Evolutionary conservation across 2,797 vertebrate species (phyloP).

Genomic region (Siniperca obscura): DNA sequence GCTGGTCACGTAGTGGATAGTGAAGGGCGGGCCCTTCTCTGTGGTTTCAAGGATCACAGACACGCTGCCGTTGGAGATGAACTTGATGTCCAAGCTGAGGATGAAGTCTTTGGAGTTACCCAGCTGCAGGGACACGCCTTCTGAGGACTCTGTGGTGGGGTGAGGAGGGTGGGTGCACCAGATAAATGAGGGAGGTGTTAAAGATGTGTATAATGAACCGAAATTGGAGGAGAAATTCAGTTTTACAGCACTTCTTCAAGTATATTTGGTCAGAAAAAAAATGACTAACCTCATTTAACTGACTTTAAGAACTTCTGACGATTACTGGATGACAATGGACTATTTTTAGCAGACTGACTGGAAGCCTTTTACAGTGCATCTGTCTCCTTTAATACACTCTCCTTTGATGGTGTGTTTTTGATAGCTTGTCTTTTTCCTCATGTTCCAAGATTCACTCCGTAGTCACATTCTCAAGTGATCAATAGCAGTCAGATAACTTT

Average conservation of each 20-base stretch:
- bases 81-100: constrained; percentile 94
- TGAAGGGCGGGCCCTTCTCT: constrained; percentile 92
- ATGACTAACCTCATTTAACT: constrained; percentile 28
- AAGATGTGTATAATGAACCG: constrained; percentile 5
- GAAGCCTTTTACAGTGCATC: constrained; percentile 27
- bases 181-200: constrained; percentile 14
- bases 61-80: constrained; percentile 92
- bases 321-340: constrained; percentile 14
- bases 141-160: constrained; percentile 86
- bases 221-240: not conserved
- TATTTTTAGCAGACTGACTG: constrained; percentile 54
- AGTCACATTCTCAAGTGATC: constrained; percentile 31
- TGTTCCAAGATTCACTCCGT: constrained; percentile 21
- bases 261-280: constrained; percentile 5
- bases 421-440: constrained; percentile 22
- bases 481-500: constrained; percentile 19
- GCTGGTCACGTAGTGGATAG: constrained; percentile 92
- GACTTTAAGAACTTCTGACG: constrained; percentile 16
- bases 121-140: constrained; percentile 91
- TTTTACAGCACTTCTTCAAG: not conserved
- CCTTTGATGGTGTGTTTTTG: constrained; percentile 18
- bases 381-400: constrained; percentile 18
- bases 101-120: constrained; percentile 96
- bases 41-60: constrained; percentile 95
- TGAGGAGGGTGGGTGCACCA: not conserved